These are phyloP conservation scores for Eledone cirrhosa DNA, from an alignment of 2,888 invertebrate species.

Conservation along the genomic window DNA sequence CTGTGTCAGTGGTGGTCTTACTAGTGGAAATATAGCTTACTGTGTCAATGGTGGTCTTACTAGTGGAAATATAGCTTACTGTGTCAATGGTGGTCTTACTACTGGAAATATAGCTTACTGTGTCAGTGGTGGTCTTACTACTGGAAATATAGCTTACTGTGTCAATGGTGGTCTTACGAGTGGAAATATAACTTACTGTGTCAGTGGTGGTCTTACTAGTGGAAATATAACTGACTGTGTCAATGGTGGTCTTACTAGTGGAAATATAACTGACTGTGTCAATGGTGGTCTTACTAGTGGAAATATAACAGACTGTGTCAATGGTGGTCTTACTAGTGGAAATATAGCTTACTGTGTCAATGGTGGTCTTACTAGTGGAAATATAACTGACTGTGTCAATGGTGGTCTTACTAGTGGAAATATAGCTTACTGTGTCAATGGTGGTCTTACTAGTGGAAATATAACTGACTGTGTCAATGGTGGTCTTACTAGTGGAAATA, in stretches of 20 bases:
- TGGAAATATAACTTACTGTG: slow-evolving; percentile 92
- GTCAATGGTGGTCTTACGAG: slow-evolving; percentile 91
- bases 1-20: slow-evolving; percentile 90
- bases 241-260: slow-evolving; percentile 85
- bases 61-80: slow-evolving; percentile 86
- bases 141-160: too few species aligned
- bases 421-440: slow-evolving; percentile 91
- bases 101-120: too few species aligned
- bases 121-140: slow-evolving; percentile 85
- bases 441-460: slow-evolving; percentile 86
- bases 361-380: slow-evolving; percentile 83
- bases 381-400: slow-evolving; percentile 93
- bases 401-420: slow-evolving; percentile 84
- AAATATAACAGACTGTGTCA: slow-evolving; percentile 93
- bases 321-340: slow-evolving; percentile 85
- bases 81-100: slow-evolving; percentile 90
- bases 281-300: slow-evolving; percentile 84
- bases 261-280: slow-evolving; percentile 95
- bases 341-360: slow-evolving; percentile 95
- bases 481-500: slow-evolving; percentile 84
- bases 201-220: slow-evolving; percentile 85
- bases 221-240: slow-evolving; percentile 94
- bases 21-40: slow-evolving; percentile 84
- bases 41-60: slow-evolving; percentile 91
- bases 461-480: slow-evolving; percentile 92